Percentiles rank a stretch among this genome's conserved stretches.
Evolutionary conservation across 2,888 invertebrate species (phyloP).

Genomic region (Orgyia antiqua): DNA sequence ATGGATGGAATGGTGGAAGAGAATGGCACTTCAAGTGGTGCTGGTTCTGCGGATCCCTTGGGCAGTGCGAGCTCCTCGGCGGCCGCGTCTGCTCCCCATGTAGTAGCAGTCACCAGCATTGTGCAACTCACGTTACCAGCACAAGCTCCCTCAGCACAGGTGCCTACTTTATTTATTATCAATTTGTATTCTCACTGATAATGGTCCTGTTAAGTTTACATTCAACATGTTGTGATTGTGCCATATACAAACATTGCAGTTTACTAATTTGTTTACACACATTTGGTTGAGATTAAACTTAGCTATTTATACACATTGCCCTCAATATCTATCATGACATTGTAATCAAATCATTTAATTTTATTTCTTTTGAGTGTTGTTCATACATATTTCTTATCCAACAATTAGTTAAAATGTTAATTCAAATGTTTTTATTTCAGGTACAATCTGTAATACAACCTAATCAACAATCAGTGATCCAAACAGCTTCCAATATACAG

Average conservation of each 20-base stretch:
- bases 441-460: constrained; percentile 97
- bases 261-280: constrained; percentile 9
- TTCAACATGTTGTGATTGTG: constrained; percentile 6
- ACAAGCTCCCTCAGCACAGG: constrained; percentile 83
- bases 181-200: too few species aligned
- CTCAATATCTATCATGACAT: too few species aligned
- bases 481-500: constrained; percentile 91
- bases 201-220: constrained; percentile 10
- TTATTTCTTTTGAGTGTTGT: too few species aligned
- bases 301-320: too few species aligned
- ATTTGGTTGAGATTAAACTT: not conserved
- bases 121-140: constrained; percentile 89
- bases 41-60: constrained; percentile 59
- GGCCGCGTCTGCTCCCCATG: constrained; percentile 50
- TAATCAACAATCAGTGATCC: constrained; percentile 97
- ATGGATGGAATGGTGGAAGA: constrained; percentile 97
- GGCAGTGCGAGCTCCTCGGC: constrained; percentile 48
- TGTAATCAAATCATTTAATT: too few species aligned
- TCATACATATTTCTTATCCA: too few species aligned
- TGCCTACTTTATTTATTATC: constrained; percentile 48
- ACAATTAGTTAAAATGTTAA: too few species aligned
- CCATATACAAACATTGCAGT: not conserved
- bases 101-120: constrained; percentile 84
- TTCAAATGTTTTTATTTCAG: constrained; percentile 66
- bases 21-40: constrained; percentile 81